phyloP scores from a whole-genome alignment of 2,797 vertebrate species.

The Microctenopoma lineatum region DNA sequence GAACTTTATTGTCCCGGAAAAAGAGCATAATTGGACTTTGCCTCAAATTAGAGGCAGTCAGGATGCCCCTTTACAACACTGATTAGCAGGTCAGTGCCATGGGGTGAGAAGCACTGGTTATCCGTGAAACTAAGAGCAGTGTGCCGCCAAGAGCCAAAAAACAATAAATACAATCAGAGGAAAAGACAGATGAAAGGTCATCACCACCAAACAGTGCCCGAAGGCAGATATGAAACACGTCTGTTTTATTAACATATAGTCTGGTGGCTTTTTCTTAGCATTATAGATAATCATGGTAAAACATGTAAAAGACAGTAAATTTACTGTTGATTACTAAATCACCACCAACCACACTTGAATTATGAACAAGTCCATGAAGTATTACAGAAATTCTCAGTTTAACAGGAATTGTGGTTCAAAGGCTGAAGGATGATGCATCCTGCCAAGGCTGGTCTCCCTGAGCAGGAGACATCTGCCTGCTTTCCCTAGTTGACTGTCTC shows the following conservation, averaged over 20 bases:
- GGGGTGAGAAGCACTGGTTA: conserved; percentile 60
- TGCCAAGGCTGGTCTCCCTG: conserved; percentile 56
- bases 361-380: conserved; percentile 4
- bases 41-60: conserved; percentile 84
- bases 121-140: conserved; percentile 44
- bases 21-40: conserved; percentile 84
- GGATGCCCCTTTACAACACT: conserved; percentile 78
- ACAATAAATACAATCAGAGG: conserved; percentile 76
- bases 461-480: conserved; percentile 74
- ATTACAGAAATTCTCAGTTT: background rate
- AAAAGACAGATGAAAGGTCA: conserved; percentile 51
- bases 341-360: background rate
- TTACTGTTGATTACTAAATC: background rate
- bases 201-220: conserved; percentile 21
- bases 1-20: conserved; percentile 90
- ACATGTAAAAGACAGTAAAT: conserved; percentile 7
- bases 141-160: conserved; percentile 49
- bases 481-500: conserved; percentile 45
- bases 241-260: conserved; percentile 1
- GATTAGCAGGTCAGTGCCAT: conserved; percentile 79
- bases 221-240: conserved; percentile 31
- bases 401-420: conserved; percentile 9
- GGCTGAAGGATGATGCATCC: conserved; percentile 40
- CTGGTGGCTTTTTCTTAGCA: conserved; percentile 7
- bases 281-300: background rate